Evolutionary conservation across 2,888 invertebrate species (phyloP).

Genomic region (Empis livida): DNA sequence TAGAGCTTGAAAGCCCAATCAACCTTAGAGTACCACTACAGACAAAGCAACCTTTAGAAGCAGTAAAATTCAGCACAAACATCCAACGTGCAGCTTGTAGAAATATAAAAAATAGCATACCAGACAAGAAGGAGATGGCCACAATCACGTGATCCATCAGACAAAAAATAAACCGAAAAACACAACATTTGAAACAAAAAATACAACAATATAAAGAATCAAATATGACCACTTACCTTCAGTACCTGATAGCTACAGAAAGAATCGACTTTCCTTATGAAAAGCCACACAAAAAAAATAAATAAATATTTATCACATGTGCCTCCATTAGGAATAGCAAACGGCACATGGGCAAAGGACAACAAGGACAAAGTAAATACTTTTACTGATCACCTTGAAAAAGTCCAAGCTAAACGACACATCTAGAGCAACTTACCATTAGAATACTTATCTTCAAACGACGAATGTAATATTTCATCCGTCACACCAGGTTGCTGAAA

Average conservation of each 20-base stretch:
- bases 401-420: background rate
- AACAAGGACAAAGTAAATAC: background rate
- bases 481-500: too few relatives aligned
- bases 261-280: background rate
- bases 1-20: background rate
- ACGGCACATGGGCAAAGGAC: background rate
- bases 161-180: background rate
- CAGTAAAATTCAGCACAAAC: background rate
- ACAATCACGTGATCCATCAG: too few relatives aligned
- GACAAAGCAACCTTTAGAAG: background rate
- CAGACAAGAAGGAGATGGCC: too few relatives aligned
- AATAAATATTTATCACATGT: background rate
- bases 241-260: background rate
- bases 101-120: background rate
- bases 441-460: too few relatives aligned
- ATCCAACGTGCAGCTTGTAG: background rate
- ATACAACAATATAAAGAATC: too few relatives aligned
- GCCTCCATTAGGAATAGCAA: background rate
- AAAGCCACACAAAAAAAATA: background rate
- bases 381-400: background rate
- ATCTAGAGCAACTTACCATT: too few relatives aligned
- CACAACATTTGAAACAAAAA: background rate
- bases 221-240: too few relatives aligned
- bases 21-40: background rate
- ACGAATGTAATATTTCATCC: too few relatives aligned